Evolutionary conservation across 2,888 invertebrate species (phyloP).

Genomic region (Mimachlamys varia): DNA sequence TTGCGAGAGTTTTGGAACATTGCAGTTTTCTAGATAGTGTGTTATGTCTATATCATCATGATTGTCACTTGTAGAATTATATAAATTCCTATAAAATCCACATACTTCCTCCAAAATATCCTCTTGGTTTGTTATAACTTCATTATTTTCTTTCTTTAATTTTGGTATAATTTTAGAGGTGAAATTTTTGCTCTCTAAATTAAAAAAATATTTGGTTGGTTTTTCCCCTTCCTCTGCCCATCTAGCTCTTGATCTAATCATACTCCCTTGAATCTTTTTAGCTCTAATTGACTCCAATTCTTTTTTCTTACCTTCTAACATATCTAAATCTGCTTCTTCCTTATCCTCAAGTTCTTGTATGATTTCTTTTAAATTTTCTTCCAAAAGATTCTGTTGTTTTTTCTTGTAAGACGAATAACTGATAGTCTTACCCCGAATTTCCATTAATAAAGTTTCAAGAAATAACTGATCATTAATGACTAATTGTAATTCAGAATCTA

Average conservation of each 20-base stretch:
- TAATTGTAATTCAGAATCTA: neutral
- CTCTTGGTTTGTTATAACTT: neutral
- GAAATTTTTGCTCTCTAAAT: too few species aligned
- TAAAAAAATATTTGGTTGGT: too few species aligned
- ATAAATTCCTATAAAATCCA: neutral
- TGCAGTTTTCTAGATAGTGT: neutral
- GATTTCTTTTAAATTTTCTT: neutral
- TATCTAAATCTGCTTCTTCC: neutral
- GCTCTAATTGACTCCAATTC: neutral
- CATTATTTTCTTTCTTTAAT: neutral
- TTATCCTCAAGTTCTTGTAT: neutral
- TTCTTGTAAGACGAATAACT: too few species aligned
- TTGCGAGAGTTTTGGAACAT: neutral
- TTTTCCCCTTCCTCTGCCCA: too few species aligned
- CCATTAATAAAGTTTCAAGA: too few species aligned
- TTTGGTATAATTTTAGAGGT: too few species aligned
- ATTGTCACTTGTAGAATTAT: neutral
- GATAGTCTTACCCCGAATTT: too few species aligned
- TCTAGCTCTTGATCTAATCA: too few species aligned
- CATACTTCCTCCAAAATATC: neutral
- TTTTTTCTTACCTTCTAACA: neutral
- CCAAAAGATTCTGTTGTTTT: too few species aligned
- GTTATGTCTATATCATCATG: neutral
- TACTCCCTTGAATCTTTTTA: neutral
- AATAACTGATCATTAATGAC: too few species aligned